These are phyloP conservation scores for Dasyprocta punctata DNA, from an alignment of 2,113 vertebrate species.

Conservation along the genomic window DNA sequence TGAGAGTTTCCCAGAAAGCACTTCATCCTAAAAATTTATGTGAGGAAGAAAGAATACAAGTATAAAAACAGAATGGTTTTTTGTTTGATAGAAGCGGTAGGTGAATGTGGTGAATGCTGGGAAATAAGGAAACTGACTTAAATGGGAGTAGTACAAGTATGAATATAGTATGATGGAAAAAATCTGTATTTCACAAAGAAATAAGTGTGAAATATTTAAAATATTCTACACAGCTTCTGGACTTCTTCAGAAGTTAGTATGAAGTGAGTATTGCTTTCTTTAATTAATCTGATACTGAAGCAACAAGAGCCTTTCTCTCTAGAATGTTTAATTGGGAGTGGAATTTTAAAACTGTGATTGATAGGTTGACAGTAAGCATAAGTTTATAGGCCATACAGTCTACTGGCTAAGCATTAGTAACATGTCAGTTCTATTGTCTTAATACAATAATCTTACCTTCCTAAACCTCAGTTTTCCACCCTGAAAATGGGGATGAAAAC, in stretches of 20 bases:
- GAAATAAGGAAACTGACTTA: neutral
- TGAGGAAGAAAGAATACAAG: neutral
- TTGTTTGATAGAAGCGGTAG: neutral
- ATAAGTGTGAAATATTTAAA: neutral
- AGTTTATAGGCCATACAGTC: neutral
- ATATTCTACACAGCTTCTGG: neutral
- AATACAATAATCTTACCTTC: neutral
- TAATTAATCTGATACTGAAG: neutral
- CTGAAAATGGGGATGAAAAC: slow-evolving; percentile 35
- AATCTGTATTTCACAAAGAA: neutral
- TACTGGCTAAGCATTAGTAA: neutral
- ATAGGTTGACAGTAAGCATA: neutral
- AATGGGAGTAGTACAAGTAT: neutral
- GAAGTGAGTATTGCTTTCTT: neutral
- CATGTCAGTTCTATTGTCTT: neutral
- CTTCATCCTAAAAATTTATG: neutral
- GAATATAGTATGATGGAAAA: neutral
- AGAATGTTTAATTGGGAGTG: neutral
- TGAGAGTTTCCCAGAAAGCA: neutral
- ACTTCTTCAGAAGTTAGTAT: neutral
- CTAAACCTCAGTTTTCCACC: slow-evolving; percentile 35
- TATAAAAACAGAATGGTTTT: neutral
- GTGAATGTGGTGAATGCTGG: neutral
- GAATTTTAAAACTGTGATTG: neutral
- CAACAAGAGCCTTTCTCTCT: neutral